Conservation (phyloP, 2,888 invertebrate genomes). For the Neocrepidodera transversa region DNA sequence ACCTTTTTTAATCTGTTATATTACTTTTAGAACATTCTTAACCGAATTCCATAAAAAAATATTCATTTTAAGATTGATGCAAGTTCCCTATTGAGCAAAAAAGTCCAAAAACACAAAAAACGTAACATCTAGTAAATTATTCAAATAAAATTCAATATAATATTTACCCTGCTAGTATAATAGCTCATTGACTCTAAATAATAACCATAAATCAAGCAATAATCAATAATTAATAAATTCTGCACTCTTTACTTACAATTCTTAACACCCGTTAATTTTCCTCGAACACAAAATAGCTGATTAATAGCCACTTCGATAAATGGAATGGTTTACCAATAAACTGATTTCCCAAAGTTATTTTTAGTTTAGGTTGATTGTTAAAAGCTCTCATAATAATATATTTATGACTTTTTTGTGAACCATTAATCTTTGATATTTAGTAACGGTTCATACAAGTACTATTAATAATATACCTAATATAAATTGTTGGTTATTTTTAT, state of each 20-base stretch:
- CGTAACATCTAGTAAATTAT: no score
- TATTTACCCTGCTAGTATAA: background rate
- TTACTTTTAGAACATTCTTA: no score
- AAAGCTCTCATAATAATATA: conserved; percentile 6
- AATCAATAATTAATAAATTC: conserved; percentile 17
- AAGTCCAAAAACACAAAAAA: no score
- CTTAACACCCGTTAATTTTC: conserved; percentile 21
- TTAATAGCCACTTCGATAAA: conserved; percentile 34
- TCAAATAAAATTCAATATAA: no score
- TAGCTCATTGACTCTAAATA: background rate
- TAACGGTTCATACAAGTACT: background rate
- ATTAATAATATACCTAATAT: background rate
- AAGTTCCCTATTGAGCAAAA: no score
- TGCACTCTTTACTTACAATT: background rate
- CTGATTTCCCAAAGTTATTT: conserved; percentile 12
- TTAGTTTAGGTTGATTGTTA: conserved; percentile 9
- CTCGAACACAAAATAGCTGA: conserved; percentile 25
- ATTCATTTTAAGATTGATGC: no score
- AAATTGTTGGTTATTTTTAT: no score
- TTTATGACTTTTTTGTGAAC: background rate
- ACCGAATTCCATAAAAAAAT: no score
- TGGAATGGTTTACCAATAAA: conserved; percentile 25
- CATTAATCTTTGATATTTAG: background rate
- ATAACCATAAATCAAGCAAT: conserved; percentile 6
- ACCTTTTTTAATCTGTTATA: no score